Evolutionary conservation across 2,797 vertebrate species (phyloP), one percentile per base, ranked within the genome.

Genomic region (Poecilia velifera): DNA sequence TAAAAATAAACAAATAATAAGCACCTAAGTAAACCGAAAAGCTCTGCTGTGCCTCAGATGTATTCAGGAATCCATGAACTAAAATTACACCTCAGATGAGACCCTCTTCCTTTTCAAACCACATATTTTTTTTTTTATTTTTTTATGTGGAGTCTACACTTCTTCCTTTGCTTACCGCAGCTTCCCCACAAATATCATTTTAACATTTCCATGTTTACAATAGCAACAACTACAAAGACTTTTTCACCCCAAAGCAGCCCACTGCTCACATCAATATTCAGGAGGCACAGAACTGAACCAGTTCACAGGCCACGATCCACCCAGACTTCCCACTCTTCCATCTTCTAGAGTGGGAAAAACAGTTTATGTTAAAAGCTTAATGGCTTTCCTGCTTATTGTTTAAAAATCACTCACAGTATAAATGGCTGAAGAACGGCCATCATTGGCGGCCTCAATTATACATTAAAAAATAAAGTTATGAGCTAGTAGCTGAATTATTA

Each of bases 401-500:
- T 92, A 92, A 93, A 90, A 91, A 92, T 90, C 80, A 86, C 89
- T 89, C 64, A 83, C 87, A 90, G 85, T 92, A 93, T 91, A 93
- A 91, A 91, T 89, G 88, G 88, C 90, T 84, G 80, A 72, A 55
- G 72, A 75, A 57, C 72, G 34, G 34, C 76, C 80, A 59, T 82
- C 91, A 91, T 82, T 88, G 90, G 88, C 83, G 88, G 89, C 90
- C 93, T 94, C 92, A 93, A 92, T 94, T 93, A 94, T 94, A 93
- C 90, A 93, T 93, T 90, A 90, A 94, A 94, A 93, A 94, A 94
- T 92, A 91, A 94, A 95, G 93, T 95, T 94, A 95, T 93, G 93
- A 94, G 91, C 91, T 87, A 76, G 82, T 88, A 92, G 90, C 80
- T 94, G 91, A 92, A 95, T 95, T 94, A 95, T 96, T 95, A 89